Evolutionary conservation across 2,113 vertebrate genomes (phyloP).

Genomic region (Odobenus rosmarus): DNA sequence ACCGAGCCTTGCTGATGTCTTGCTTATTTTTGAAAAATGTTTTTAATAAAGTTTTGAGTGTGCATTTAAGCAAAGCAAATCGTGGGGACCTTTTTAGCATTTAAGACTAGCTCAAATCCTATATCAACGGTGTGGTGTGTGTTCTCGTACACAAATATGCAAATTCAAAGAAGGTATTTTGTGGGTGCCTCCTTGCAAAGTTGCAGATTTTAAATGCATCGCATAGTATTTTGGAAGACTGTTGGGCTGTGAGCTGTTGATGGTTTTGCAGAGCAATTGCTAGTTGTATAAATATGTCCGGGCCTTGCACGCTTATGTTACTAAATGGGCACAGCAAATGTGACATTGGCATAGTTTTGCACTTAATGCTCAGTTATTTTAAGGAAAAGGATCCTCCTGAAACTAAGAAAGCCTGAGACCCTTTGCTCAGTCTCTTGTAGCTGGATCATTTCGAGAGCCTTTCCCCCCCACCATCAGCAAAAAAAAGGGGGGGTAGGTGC

Average conservation of each 20-base stretch:
- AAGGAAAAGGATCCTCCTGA: slow-evolving; percentile 12
- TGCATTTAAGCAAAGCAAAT: slow-evolving; percentile 44
- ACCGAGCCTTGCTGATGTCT: not conserved
- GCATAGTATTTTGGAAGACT: slow-evolving; percentile 20
- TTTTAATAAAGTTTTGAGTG: slow-evolving; percentile 65
- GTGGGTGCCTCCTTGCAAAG: not conserved
- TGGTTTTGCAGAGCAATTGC: slow-evolving; percentile 29
- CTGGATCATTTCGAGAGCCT: not conserved
- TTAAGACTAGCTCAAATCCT: not conserved
- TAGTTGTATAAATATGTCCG: not conserved
- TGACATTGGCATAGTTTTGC: slow-evolving; percentile 19
- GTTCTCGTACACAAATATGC: slow-evolving; percentile 51
- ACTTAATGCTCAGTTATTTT: slow-evolving; percentile 60
- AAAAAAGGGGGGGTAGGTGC: not conserved
- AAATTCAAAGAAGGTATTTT: not conserved
- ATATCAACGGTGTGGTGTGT: not conserved
- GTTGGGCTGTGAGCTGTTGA: slow-evolving; percentile 21
- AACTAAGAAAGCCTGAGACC: not conserved
- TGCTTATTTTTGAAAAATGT: slow-evolving; percentile 67
- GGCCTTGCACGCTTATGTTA: not conserved
- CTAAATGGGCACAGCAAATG: not conserved
- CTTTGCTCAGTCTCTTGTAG: not conserved
- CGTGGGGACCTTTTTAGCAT: not conserved
- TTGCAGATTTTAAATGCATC: slow-evolving; percentile 32
- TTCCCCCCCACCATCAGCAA: not conserved